A percentile compares a stretch with the other conserved stretches of the same genome.
phyloP scores from a whole-genome alignment of 2,888 invertebrate genomes.

The Calliphora vomitoria region DNA sequence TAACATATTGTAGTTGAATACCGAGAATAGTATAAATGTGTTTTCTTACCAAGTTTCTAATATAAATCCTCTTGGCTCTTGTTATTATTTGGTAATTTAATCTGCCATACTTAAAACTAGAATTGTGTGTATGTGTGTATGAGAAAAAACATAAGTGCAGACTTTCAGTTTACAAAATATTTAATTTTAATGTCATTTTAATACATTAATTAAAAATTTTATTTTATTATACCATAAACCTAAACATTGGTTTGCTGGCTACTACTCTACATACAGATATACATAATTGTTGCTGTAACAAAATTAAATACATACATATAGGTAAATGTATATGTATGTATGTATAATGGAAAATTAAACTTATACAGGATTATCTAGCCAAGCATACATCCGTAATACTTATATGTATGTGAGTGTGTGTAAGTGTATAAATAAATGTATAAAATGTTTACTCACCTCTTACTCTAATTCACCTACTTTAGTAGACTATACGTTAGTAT shows the following conservation, averaged over 20 bases:
- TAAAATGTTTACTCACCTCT: constrained; percentile 7
- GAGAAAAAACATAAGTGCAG: neutral
- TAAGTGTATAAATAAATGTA: neutral
- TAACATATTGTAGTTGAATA: too few relatives aligned
- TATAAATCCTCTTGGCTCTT: neutral
- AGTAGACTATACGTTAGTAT: too few relatives aligned
- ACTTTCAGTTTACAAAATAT: constrained; percentile 43
- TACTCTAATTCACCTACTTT: neutral
- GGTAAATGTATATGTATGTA: neutral
- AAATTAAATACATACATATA: constrained; percentile 30
- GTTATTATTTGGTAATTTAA: constrained; percentile 13
- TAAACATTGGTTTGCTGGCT: neutral
- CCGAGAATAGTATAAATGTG: neutral
- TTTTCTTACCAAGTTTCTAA: neutral
- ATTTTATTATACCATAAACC: constrained; percentile 27
- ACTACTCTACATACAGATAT: neutral
- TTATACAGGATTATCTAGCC: constrained; percentile 32
- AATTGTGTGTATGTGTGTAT: neutral
- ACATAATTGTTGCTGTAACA: constrained; percentile 2
- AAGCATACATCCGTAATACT: constrained; percentile 9
- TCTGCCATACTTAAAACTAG: constrained; percentile 1
- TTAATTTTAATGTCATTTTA: constrained; percentile 61
- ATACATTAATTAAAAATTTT: constrained; percentile 48
- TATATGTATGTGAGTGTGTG: neutral
- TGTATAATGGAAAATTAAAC: constrained; percentile 29